phyloP scores from a whole-genome alignment of 2,113 vertebrate species.

The Athene noctua region DNA sequence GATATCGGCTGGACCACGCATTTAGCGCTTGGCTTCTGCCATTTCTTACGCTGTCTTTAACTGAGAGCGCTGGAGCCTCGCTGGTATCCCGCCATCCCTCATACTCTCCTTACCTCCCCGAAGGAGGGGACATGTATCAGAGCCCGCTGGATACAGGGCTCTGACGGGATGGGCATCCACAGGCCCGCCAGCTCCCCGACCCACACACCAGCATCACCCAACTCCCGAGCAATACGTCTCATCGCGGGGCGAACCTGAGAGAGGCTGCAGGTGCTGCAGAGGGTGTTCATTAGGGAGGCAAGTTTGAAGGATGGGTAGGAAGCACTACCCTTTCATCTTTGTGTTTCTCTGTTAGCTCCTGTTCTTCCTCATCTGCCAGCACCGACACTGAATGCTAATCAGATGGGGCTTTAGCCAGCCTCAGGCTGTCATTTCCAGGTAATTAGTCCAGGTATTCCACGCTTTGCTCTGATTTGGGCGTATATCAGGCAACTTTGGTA shows the following conservation, averaged over 20 bases:
- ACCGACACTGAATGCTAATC: background rate
- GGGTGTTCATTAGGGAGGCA: background rate
- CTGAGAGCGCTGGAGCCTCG: background rate
- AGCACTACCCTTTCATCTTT: background rate
- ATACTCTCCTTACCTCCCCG: fast-evolving
- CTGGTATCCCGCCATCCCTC: background rate
- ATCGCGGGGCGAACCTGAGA: background rate
- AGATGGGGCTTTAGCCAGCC: background rate
- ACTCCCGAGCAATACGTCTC: fast-evolving
- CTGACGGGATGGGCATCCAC: fast-evolving
- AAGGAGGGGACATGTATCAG: fast-evolving
- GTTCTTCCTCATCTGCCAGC: background rate
- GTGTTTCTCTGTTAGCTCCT: background rate
- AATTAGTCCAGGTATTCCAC: conserved; percentile 2
- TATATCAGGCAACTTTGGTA: background rate
- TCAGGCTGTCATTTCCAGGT: background rate
- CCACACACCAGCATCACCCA: fast-evolving
- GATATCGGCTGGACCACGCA: fast-evolving
- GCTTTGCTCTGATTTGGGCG: background rate
- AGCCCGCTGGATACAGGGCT: fast-evolving
- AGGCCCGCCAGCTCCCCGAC: background rate
- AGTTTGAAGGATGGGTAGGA: background rate
- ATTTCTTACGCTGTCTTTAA: fast-evolving
- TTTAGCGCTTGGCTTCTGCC: background rate
- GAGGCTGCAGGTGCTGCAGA: background rate